Evolutionary conservation across 2,797 vertebrate species (phyloP), one percentile per base, ranked within the genome.

Genomic region (Semotilus atromaculatus): DNA sequence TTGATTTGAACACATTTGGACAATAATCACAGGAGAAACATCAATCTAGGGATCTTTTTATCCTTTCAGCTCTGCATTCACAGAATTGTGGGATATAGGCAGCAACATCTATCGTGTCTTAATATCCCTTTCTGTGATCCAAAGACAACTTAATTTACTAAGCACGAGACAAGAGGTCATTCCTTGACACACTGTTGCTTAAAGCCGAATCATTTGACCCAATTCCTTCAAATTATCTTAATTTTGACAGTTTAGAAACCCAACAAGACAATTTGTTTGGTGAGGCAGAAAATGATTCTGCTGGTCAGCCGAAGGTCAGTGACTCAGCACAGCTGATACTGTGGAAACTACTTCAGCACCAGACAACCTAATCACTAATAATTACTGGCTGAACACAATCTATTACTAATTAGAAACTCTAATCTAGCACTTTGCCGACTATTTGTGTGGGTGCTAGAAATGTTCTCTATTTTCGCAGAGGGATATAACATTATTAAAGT

Each of bases 371-470:
- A 85, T 85, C 81, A 72, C 72, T 55, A 75, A 83, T 81, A 67
- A 87, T 85, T 72, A 85, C 19, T 26, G 53, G 29, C 62, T 53
- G 38, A 80, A 53, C 55, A 76, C 67, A 48, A 48, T 71, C 51
- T 81, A 78, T 83, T 53, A 85, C 36, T 85, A 87, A 88, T 81
- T 72, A 60, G 53, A 79, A 85, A 62, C 76, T 29, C 83, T 55
- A 31, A 85, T 62, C 40, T 70, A 79, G 51, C 38, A 11, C 75
- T 71, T 14, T 43, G 58, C 11, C 5, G 19, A 55, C 70, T 74
- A 29, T 64, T 43, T 85, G 53, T 29, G 75, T 51, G 67, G 75
- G 53, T 40, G 38, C 66, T 68, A 18, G 40, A 38, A 4, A 29
- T 64, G 38, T 71, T 62, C 40, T 38, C 53, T n/a, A 45, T 84